Evolutionary conservation across 2,113 vertebrate genomes (phyloP), one percentile per base, ranked within the genome.

Genomic region (Pachypanchax playfairii): DNA sequence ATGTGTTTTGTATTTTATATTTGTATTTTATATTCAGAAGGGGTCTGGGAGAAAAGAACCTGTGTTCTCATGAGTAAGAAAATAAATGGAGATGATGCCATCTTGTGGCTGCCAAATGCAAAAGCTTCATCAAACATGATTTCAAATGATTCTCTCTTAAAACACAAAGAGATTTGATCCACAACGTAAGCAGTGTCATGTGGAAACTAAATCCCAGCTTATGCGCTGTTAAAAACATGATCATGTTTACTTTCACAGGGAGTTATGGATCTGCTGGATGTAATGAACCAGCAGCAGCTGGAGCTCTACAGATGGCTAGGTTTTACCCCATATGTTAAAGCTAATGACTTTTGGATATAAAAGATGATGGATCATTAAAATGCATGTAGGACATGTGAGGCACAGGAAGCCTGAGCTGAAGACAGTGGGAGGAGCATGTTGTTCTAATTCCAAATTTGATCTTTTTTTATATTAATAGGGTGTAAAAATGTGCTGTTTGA

Each of bases 81-180:
- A 58, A 41, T 26, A 44, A 63, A 75, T 70, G 87, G 24, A 57
- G 50, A 82, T 64, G 75, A 73, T 14, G 76, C 87, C 87, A 87
- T 87, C 89, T 87, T 75, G 82, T 90, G 89, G 87, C n/a, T 0
- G 8, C 4, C 22, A 1, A 43, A 11, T 38, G 50, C 42, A 8
- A 56, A 59, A 44, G 4, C 20, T 6, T 4, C 25, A 2, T 42
- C 5, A 36, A 20, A 49, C 22, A 6, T 35, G 12, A 9, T 52
- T 5, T 39, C n/a, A 24, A 31, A 35, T 8, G 4, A 4, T 15
- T 2, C 0, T 14, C 13, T 13, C 29, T 60, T 72, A 22, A 22
- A 65, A 66, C 61, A 10, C 38, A 14, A 59, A 49, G n/a, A 46
- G 13, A 14, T 14, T 24, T 15, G 3, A 5, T 1, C 10, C 25